These are phyloP conservation scores for Drosophila murphyi DNA, from an alignment of 1,140 invertebrate genomes.

Conservation along the genomic window DNA sequence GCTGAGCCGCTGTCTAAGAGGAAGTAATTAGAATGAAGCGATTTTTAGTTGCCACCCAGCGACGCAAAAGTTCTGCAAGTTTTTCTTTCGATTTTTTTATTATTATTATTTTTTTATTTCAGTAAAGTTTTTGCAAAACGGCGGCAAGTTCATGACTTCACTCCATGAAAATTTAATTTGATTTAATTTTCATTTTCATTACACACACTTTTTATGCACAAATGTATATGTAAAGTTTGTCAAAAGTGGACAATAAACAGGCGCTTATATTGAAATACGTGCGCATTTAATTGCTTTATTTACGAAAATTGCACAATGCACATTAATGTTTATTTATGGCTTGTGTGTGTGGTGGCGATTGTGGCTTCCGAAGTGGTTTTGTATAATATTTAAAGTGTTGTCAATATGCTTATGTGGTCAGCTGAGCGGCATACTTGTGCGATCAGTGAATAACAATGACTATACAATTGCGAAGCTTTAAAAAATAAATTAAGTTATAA, in stretches of 20 bases:
- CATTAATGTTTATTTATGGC: conserved; percentile 41
- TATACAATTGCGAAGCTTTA: not conserved
- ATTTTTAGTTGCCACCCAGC: conserved; percentile 67
- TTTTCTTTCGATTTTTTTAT: conserved; percentile 27
- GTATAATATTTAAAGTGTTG: conserved; percentile 24
- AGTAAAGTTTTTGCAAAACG: conserved; percentile 23
- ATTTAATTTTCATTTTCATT: conserved; percentile 53
- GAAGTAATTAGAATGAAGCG: conserved; percentile 83
- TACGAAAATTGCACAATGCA: conserved; percentile 76
- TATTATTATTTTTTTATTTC: conserved; percentile 12
- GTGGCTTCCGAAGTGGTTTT: conserved; percentile 32
- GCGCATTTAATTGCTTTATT: conserved; percentile 76
- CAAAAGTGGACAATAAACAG: conserved; percentile 54
- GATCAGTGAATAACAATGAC: not conserved
- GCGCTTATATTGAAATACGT: conserved; percentile 69
- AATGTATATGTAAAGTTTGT: conserved; percentile 43
- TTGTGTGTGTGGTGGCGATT: conserved; percentile 31
- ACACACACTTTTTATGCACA: conserved; percentile 26
- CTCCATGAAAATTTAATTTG: conserved; percentile 71
- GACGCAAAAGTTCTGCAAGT: conserved; percentile 39
- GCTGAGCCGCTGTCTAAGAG: conserved; percentile 36
- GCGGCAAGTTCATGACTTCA: conserved; percentile 52
- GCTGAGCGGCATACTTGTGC: not conserved
- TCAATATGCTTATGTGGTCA: conserved; percentile 16
- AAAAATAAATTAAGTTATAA: not conserved